Evolutionary conservation across 2,888 invertebrate genomes (phyloP).

Genomic region (Griposia aprilina): DNA sequence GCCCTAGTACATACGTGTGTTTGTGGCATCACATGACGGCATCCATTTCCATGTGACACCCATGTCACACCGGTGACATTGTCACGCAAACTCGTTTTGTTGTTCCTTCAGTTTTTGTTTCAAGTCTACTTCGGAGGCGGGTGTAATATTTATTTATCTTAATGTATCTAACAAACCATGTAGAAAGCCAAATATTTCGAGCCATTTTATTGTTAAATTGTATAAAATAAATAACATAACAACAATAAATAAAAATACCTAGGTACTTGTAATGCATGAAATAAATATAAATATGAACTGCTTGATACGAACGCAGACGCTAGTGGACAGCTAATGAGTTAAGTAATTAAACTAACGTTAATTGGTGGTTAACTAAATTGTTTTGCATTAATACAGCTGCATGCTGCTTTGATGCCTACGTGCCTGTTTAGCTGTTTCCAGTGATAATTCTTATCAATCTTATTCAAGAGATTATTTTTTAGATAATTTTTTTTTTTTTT

Average conservation of each 20-base stretch:
- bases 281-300: background rate
- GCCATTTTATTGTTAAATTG: background rate
- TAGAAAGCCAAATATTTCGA: background rate
- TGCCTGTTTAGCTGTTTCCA: no score
- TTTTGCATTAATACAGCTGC: background rate
- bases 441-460: no score
- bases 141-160: background rate
- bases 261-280: background rate
- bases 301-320: background rate
- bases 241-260: background rate
- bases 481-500: no score
- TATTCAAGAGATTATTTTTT: no score
- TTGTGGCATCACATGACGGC: conserved; percentile 81
- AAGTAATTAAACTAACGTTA: background rate
- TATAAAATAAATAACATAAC: background rate
- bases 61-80: conserved; percentile 62
- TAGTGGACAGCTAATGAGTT: background rate
- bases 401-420: background rate
- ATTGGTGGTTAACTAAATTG: background rate
- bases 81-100: conserved; percentile 56
- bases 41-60: conserved; percentile 76
- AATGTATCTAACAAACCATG: background rate
- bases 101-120: conserved; percentile 29
- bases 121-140: background rate
- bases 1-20: conserved; percentile 80